A percentile compares a stretch with the other conserved stretches of the same genome.
phyloP scores from a whole-genome alignment of 2,888 invertebrate species.

The Chirona hameri region DNA sequence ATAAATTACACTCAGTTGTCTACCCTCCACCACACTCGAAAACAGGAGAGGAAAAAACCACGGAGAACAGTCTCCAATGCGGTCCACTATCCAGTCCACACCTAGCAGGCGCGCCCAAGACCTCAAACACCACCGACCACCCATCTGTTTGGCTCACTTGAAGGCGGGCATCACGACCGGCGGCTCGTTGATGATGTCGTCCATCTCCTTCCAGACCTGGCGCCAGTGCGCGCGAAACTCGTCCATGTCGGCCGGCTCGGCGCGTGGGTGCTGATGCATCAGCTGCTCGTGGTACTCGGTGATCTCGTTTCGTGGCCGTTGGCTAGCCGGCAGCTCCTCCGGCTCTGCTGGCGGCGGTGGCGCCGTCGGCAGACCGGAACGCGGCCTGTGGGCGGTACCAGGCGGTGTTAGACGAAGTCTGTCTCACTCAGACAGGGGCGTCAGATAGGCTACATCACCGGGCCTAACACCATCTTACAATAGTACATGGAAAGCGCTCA shows the following conservation, averaged over 20 bases:
- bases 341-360: background rate
- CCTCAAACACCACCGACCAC: too few relatives aligned
- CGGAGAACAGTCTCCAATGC: too few relatives aligned
- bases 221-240: constrained; percentile 30
- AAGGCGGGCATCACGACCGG: constrained; percentile 43
- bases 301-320: constrained; percentile 10
- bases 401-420: background rate
- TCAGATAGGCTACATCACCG: too few relatives aligned
- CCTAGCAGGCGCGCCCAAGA: too few relatives aligned
- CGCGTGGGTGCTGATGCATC: background rate
- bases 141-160: background rate
- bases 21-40: too few relatives aligned
- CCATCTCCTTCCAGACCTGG: constrained; percentile 44
- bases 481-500: too few relatives aligned
- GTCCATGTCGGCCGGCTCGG: background rate
- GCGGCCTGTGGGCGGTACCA: background rate
- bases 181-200: constrained; percentile 43
- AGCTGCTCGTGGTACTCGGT: constrained; percentile 1
- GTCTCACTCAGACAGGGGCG: too few relatives aligned
- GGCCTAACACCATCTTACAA: too few relatives aligned
- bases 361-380: background rate
- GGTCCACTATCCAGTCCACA: too few relatives aligned
- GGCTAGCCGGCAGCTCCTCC: background rate
- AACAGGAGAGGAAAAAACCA: too few relatives aligned
- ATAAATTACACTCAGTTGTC: too few relatives aligned